These are phyloP conservation scores for Sylvilagus bachmani DNA, from an alignment of 2,113 vertebrate species.

Conservation along the genomic window DNA sequence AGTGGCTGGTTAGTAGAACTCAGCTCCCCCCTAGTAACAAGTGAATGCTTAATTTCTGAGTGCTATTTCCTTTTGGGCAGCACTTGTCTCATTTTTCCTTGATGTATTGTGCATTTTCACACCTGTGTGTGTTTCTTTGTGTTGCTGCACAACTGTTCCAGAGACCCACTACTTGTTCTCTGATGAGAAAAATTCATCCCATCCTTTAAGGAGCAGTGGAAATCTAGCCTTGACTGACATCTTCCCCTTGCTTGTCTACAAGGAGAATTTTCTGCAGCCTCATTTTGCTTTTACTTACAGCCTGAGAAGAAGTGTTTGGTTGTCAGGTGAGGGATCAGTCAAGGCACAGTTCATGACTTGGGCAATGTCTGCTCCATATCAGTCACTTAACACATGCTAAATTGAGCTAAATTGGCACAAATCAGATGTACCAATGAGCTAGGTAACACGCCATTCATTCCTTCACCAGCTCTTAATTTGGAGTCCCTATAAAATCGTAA, in stretches of 20 bases:
- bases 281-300: neutral
- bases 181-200: slow-evolving; percentile 4
- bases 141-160: neutral
- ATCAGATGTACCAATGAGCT: neutral
- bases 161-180: neutral
- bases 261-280: neutral
- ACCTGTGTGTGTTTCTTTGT: neutral
- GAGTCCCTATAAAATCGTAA: neutral
- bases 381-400: neutral
- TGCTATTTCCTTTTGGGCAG: neutral
- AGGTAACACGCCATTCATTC: neutral
- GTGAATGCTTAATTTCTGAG: slow-evolving; percentile 21
- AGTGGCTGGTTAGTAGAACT: neutral
- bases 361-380: neutral
- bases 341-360: neutral
- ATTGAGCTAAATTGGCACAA: neutral
- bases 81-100: neutral
- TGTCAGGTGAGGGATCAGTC: neutral
- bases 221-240: neutral
- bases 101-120: neutral
- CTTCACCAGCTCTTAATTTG: neutral
- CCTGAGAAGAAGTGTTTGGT: neutral
- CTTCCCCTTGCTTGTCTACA: neutral
- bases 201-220: neutral
- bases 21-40: neutral